Conservation (phyloP, 2,888 invertebrate genomes). For the Drosophila cyrtoloma region DNA sequence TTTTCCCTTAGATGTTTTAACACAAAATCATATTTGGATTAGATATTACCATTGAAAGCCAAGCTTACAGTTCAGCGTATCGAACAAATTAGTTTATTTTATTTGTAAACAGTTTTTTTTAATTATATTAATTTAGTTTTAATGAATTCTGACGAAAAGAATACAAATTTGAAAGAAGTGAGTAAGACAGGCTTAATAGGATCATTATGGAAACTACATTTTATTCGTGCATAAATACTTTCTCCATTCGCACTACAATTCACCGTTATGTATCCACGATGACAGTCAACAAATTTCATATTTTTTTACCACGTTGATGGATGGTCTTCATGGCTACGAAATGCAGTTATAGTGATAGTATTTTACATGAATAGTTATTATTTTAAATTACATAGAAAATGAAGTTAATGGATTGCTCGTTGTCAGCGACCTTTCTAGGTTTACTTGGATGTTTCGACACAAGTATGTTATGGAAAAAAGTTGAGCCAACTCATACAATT, state of each 20-base stretch:
- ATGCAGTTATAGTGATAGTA: background rate
- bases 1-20: conserved; percentile 12
- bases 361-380: background rate
- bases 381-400: background rate
- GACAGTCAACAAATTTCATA: background rate
- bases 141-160: conserved; percentile 47
- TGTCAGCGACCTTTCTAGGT: background rate
- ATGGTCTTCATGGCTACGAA: background rate
- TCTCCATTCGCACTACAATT: conserved; percentile 3
- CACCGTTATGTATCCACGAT: conserved; percentile 11
- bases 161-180: conserved; percentile 41
- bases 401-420: background rate
- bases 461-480: background rate
- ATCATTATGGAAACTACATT: background rate
- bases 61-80: conserved; percentile 13
- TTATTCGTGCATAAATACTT: conserved; percentile 1
- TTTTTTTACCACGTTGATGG: conserved; percentile 1
- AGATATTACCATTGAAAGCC: conserved; percentile 36
- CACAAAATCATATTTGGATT: conserved; percentile 27
- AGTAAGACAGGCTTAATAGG: conserved; percentile 8
- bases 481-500: background rate
- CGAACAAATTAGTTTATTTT: conserved; percentile 4
- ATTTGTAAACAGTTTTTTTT: conserved; percentile 20
- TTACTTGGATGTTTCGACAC: background rate
- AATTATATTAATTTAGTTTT: conserved; percentile 26